phyloP scores from a whole-genome alignment of 53 echinoderm and acorn worm genomes.

The Arbacia lixula region DNA sequence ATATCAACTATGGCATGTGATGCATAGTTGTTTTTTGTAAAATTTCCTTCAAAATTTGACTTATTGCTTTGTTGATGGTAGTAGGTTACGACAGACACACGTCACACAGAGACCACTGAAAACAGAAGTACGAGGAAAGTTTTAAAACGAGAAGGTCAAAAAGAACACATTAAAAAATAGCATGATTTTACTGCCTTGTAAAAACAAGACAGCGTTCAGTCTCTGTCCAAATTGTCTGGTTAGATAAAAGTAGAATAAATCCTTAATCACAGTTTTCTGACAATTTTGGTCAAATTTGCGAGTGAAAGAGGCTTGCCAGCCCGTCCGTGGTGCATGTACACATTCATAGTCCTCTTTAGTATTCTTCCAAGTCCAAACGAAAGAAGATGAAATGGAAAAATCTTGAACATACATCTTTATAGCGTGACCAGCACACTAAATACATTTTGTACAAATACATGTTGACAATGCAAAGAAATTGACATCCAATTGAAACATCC shows the following conservation, averaged over 20 bases:
- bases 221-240: no score
- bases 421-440: conserved; percentile 41
- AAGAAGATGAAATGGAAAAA: not conserved
- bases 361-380: not conserved
- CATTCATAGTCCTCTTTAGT: no score
- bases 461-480: conserved; percentile 8
- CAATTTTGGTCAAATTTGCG: no score
- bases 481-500: no score
- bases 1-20: conserved; percentile 37
- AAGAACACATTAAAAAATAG: not conserved
- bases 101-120: conserved; percentile 17
- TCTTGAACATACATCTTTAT: not conserved
- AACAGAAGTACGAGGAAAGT: not conserved
- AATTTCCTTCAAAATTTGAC: conserved; percentile 47
- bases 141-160: not conserved
- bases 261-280: no score
- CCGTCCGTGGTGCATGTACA: no score
- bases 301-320: no score
- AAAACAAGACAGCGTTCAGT: no score
- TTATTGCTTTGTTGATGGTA: conserved; percentile 50
- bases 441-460: conserved; percentile 11
- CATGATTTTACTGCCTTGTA: no score
- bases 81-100: conserved; percentile 37
- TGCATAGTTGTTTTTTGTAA: conserved; percentile 24
- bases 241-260: no score